Percentiles rank a stretch among this genome's conserved stretches.
Conservation (phyloP, 2,797 vertebrate genomes). For the Syngnathus acus region DNA sequence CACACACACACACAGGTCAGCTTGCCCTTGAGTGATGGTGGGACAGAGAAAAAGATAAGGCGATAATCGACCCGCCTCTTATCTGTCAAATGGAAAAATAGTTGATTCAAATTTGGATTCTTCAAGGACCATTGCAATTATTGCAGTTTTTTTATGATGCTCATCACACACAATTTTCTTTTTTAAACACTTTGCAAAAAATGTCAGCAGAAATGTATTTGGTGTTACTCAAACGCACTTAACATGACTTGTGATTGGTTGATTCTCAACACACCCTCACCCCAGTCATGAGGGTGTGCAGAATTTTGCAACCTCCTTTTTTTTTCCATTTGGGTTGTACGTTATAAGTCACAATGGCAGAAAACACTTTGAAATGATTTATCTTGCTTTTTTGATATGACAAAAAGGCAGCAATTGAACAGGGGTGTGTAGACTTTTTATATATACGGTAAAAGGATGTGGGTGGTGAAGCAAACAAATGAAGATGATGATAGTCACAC, state of each 20-base stretch:
- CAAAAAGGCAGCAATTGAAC: background rate
- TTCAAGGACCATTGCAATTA: conserved; percentile 15
- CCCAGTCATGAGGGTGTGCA: too few relatives aligned
- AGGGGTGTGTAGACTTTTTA: background rate
- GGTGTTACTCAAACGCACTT: too few relatives aligned
- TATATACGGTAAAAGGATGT: conserved; percentile 15
- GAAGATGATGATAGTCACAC: conserved; percentile 12
- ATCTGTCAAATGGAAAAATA: conserved; percentile 10
- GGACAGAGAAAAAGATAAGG: conserved; percentile 4
- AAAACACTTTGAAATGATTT: background rate
- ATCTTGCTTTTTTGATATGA: background rate
- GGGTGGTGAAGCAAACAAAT: conserved; percentile 35
- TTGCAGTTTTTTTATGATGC: background rate
- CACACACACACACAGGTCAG: conserved; percentile 25
- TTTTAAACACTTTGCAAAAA: too few relatives aligned
- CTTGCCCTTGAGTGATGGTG: conserved; percentile 20
- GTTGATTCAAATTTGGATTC: background rate
- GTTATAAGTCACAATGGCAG: background rate
- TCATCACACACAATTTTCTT: too few relatives aligned
- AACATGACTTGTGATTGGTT: too few relatives aligned
- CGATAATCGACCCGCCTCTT: conserved; percentile 2
- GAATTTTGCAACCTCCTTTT: background rate
- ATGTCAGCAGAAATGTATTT: too few relatives aligned
- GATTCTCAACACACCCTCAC: too few relatives aligned
- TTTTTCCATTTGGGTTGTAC: background rate